Conservation (phyloP, 2,113 vertebrate species). For the Eleginops maclovinus region DNA sequence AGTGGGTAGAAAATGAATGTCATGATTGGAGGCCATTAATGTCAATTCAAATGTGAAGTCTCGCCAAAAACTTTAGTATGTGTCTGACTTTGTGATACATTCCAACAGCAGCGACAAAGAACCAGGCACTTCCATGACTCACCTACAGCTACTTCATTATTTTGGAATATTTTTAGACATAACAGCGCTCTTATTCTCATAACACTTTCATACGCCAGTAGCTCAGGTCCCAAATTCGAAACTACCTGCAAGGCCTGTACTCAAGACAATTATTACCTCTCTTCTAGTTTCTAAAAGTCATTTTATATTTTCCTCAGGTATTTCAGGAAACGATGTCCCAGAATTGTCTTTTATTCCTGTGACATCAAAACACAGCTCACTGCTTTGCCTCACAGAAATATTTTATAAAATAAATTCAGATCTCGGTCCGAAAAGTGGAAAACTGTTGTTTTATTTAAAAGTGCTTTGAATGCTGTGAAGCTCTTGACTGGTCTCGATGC, state of each 20-base stretch:
- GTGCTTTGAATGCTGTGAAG: conserved; percentile 32
- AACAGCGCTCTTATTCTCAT: conserved; percentile 40
- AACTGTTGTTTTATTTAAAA: conserved; percentile 42
- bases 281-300: conserved; percentile 23
- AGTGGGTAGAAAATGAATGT: conserved; percentile 7
- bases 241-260: conserved; percentile 21
- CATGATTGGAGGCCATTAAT: conserved; percentile 27
- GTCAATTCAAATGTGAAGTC: conserved; percentile 30
- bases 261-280: conserved; percentile 27
- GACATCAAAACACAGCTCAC: conserved; percentile 30
- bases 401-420: conserved; percentile 17
- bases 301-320: conserved; percentile 40
- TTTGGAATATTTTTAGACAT: conserved; percentile 62
- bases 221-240: conserved; percentile 43
- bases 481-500: conserved; percentile 35
- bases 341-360: conserved; percentile 28
- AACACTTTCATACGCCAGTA: conserved; percentile 22
- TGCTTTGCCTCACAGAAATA: conserved; percentile 12
- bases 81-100: conserved; percentile 32
- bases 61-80: conserved; percentile 44
- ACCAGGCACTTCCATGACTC: conserved; percentile 35
- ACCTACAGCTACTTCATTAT: conserved; percentile 61
- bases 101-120: conserved; percentile 33
- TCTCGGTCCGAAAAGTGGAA: conserved; percentile 37
- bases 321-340: conserved; percentile 48